phyloP scores from a whole-genome alignment of 2,888 invertebrate genomes.

The Hyles lineata region DNA sequence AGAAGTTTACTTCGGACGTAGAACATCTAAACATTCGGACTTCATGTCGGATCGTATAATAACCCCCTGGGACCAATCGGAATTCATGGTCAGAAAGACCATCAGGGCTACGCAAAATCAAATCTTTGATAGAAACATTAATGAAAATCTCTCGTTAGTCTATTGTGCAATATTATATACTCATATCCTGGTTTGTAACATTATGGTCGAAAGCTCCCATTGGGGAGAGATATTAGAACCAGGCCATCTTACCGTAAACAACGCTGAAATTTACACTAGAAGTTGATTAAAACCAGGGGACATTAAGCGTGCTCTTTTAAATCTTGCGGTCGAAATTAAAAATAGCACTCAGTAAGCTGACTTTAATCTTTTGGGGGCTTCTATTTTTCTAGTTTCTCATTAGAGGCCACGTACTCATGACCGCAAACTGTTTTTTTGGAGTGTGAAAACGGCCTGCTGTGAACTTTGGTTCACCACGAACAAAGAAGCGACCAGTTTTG shows the following conservation, averaged over 20 bases:
- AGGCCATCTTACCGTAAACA: neutral
- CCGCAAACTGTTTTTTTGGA: constrained; percentile 56
- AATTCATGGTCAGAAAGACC: too few relatives aligned
- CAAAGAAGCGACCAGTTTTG: neutral
- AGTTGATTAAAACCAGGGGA: neutral
- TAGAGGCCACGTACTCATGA: constrained; percentile 45
- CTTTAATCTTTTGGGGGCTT: constrained; percentile 34
- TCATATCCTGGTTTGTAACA: too few relatives aligned
- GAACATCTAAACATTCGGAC: too few relatives aligned
- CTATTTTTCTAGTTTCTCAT: constrained; percentile 57
- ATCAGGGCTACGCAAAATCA: too few relatives aligned
- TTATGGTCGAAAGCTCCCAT: neutral
- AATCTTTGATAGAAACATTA: too few relatives aligned
- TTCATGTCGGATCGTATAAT: too few relatives aligned
- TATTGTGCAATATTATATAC: too few relatives aligned
- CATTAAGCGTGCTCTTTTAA: neutral
- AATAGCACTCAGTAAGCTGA: constrained; percentile 28
- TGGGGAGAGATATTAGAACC: neutral
- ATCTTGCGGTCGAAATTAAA: constrained; percentile 27
- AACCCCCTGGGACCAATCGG: too few relatives aligned
- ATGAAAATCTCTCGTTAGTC: too few relatives aligned
- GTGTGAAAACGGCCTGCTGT: constrained; percentile 61
- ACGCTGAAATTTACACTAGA: neutral
- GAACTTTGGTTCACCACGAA: constrained; percentile 35
- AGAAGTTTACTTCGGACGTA: too few relatives aligned